Evolutionary conservation across 2,113 vertebrate genomes (phyloP).

Genomic region (Microcebus jonahi): DNA sequence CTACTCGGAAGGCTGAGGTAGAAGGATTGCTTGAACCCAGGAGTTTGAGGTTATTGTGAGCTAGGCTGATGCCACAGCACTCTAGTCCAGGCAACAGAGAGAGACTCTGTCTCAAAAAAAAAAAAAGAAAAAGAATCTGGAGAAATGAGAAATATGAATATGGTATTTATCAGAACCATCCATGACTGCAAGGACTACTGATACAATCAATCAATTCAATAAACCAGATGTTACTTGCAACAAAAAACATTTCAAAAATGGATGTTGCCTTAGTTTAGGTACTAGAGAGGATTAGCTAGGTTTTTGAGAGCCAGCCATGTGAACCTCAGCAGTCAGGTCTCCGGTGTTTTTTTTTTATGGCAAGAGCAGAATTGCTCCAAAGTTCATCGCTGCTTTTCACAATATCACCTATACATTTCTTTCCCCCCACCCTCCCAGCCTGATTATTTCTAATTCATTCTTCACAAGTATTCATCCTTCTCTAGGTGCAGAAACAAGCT

Average conservation of each 20-base stretch:
- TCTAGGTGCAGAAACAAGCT: constrained; percentile 63
- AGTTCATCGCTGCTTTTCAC: not conserved
- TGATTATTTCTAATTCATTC: constrained; percentile 47
- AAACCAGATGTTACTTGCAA: not conserved
- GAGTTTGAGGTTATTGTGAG: no score
- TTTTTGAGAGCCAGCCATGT: not conserved
- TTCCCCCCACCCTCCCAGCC: not conserved
- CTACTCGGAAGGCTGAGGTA: no score
- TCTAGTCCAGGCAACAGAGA: no score
- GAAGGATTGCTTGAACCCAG: no score
- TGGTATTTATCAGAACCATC: not conserved
- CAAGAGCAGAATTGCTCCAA: not conserved
- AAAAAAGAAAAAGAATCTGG: not conserved
- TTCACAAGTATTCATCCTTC: constrained; percentile 64
- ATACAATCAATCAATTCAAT: not conserved
- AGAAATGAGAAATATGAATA: not conserved
- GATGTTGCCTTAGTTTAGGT: not conserved
- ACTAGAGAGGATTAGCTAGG: not conserved
- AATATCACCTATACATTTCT: not conserved
- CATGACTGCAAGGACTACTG: not conserved
- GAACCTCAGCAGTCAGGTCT: not conserved
- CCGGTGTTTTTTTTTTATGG: not conserved
- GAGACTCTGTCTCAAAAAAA: no score
- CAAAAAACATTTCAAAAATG: not conserved
- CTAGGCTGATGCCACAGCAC: no score